Percentiles rank a stretch among this genome's conserved stretches.
Evolutionary conservation across 2,113 vertebrate genomes (phyloP).

Genomic region (Desmodus rotundus): DNA sequence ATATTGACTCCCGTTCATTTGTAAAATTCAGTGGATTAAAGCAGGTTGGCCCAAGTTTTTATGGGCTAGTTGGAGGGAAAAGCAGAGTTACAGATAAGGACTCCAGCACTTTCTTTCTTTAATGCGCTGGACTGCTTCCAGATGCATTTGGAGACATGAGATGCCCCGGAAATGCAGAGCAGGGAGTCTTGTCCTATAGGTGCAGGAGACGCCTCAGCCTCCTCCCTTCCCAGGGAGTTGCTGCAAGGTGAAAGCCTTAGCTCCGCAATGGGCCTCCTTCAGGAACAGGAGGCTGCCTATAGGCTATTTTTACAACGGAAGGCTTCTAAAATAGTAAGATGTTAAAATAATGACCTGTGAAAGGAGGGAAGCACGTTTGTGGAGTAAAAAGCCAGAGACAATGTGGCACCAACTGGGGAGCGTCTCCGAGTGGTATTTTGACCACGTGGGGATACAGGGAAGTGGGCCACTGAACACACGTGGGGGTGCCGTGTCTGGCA

Average conservation of each 20-base stretch:
- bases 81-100: slow-evolving; percentile 2
- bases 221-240: not conserved
- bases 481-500: not conserved
- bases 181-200: not conserved
- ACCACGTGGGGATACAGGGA: not conserved
- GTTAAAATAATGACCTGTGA: slow-evolving; percentile 46
- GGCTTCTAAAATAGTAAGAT: slow-evolving; percentile 38
- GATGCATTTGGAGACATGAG: not conserved
- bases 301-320: slow-evolving; percentile 26
- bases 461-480: not conserved
- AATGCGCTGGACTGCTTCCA: not conserved
- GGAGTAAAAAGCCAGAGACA: not conserved
- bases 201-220: not conserved
- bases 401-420: not conserved
- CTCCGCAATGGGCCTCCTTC: fast-evolving
- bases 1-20: slow-evolving; percentile 25
- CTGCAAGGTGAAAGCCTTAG: not conserved
- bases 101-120: not conserved
- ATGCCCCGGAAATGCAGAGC: not conserved
- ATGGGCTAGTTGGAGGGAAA: not conserved
- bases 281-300: not conserved
- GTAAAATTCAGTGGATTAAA: not conserved
- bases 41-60: not conserved
- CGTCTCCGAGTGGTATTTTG: slow-evolving; percentile 24
- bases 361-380: not conserved